Evolutionary conservation across 2,888 invertebrate genomes (phyloP).

Genomic region (Apamea sordens): DNA sequence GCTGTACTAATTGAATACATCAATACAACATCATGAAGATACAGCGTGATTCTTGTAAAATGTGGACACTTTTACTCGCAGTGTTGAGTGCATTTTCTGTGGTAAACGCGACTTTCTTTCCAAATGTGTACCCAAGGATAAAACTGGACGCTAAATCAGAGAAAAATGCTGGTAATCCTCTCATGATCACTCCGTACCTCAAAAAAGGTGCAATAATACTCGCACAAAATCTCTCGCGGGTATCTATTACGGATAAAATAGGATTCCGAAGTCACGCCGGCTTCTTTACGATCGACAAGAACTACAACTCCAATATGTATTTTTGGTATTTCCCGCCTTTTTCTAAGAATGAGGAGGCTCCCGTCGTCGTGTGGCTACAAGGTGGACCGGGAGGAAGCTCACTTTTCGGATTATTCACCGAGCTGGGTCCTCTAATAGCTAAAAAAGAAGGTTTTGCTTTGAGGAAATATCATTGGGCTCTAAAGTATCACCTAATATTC

Average conservation of each 20-base stretch:
- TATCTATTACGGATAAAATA: slow-evolving; percentile 78
- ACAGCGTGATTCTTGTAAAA: slow-evolving; percentile 2
- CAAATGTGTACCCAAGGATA: slow-evolving; percentile 81
- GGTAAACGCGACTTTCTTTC: slow-evolving; percentile 69
- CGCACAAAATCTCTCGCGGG: slow-evolving; percentile 84
- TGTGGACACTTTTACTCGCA: slow-evolving; percentile 24
- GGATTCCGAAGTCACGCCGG: slow-evolving; percentile 90
- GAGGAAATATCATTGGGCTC: slow-evolving; percentile 90
- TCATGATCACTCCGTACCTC: slow-evolving; percentile 91
- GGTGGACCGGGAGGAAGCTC: slow-evolving; percentile 91
- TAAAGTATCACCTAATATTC: slow-evolving; percentile 90
- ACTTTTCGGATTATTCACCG: slow-evolving; percentile 89
- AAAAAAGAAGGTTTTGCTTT: slow-evolving; percentile 78
- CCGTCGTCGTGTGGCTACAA: slow-evolving; percentile 90
- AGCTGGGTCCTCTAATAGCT: slow-evolving; percentile 91
- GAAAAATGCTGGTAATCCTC: slow-evolving; percentile 81
- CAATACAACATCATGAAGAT: not conserved
- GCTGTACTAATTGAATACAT: not conserved
- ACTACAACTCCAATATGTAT: slow-evolving; percentile 90
- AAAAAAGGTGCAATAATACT: slow-evolving; percentile 86
- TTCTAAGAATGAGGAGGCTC: slow-evolving; percentile 80
- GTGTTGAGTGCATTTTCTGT: slow-evolving; percentile 34
- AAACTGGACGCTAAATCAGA: slow-evolving; percentile 71
- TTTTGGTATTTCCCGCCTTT: slow-evolving; percentile 92
- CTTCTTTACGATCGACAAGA: slow-evolving; percentile 91